phyloP scores from a whole-genome alignment of 2,888 invertebrate genomes.

The Acanthosepion lycidas region DNA sequence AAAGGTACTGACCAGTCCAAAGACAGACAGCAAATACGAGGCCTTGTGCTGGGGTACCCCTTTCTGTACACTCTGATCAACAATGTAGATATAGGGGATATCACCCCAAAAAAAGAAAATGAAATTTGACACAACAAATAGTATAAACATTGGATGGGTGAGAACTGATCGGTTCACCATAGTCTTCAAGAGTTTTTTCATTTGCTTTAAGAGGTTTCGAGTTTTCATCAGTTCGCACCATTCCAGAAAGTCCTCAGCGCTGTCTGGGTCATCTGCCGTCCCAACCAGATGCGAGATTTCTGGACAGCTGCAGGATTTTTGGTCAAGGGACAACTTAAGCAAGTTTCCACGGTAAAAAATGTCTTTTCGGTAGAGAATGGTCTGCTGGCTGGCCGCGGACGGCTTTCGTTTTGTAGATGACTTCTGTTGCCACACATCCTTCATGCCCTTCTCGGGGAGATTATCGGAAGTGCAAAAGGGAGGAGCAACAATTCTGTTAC shows the following conservation, averaged over 20 bases:
- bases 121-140: conserved; percentile 87
- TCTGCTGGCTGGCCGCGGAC: conserved; percentile 52
- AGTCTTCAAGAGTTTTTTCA: conserved; percentile 62
- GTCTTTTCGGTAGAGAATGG: conserved; percentile 70
- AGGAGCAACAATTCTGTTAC: not conserved
- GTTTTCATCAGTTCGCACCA: conserved; percentile 46
- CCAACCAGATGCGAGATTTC: conserved; percentile 79
- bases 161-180: conserved; percentile 71
- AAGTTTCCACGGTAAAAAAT: conserved; percentile 73
- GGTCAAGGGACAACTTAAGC: conserved; percentile 54
- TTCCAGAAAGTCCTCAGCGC: conserved; percentile 55
- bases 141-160: conserved; percentile 64
- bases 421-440: conserved; percentile 51
- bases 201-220: conserved; percentile 57
- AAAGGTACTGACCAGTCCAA: conserved; percentile 86
- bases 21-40: conserved; percentile 87
- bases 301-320: conserved; percentile 88
- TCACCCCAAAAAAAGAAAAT: conserved; percentile 92
- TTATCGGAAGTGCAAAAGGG: conserved; percentile 35
- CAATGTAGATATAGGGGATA: conserved; percentile 94
- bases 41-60: conserved; percentile 74
- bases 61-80: conserved; percentile 83
- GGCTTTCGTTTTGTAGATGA: conserved; percentile 49
- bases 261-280: conserved; percentile 56
- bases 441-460: conserved; percentile 48